phyloP scores from a whole-genome alignment of 2,888 invertebrate species.

The Xestia c-nigrum region DNA sequence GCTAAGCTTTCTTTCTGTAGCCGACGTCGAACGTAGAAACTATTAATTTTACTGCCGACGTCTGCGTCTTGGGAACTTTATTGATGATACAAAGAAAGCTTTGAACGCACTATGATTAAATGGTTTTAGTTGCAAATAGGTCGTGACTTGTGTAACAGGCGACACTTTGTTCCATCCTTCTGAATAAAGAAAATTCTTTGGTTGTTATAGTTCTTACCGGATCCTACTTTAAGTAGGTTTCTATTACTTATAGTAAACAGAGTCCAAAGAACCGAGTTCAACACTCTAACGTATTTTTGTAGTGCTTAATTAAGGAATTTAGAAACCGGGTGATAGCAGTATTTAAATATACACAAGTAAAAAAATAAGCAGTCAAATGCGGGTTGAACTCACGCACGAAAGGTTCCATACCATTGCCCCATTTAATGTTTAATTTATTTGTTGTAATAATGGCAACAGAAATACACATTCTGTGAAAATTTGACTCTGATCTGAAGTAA shows the following conservation, averaged over 20 bases:
- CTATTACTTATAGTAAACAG: not conserved
- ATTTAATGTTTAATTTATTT: too few species aligned
- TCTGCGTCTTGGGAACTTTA: conserved; percentile 58
- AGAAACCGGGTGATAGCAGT: not conserved
- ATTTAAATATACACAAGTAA: too few species aligned
- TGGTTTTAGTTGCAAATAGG: not conserved
- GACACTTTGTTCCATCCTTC: not conserved
- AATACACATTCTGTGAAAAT: too few species aligned
- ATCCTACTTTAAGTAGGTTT: too few species aligned
- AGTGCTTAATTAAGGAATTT: not conserved
- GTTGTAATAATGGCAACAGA: too few species aligned
- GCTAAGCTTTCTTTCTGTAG: conserved; percentile 28
- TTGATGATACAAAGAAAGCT: conserved; percentile 58
- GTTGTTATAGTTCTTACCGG: not conserved
- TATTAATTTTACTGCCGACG: conserved; percentile 57
- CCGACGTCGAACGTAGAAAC: conserved; percentile 43
- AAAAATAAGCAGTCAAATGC: too few species aligned
- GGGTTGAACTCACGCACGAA: too few species aligned
- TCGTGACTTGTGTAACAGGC: not conserved
- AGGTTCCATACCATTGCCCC: too few species aligned
- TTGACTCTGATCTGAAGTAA: too few species aligned
- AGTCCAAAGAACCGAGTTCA: not conserved
- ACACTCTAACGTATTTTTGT: not conserved
- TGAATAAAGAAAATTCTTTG: not conserved
- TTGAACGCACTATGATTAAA: conserved; percentile 26